phyloP scores from a whole-genome alignment of 2,797 vertebrate genomes.

The Rachycentron canadum region DNA sequence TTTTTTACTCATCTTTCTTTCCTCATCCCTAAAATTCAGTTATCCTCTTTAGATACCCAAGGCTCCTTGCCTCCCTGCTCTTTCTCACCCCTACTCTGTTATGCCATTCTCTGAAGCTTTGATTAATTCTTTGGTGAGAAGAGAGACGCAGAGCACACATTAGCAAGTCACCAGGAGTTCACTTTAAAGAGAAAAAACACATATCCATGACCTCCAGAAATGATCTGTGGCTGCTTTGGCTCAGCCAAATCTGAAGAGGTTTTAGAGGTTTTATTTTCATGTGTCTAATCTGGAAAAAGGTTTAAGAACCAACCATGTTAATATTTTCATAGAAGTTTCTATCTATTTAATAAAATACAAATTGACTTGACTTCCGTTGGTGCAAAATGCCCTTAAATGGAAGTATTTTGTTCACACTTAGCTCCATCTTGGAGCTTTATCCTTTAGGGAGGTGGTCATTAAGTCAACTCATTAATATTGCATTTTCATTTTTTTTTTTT shows the following conservation, averaged over 20 bases:
- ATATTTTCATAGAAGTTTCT: neutral
- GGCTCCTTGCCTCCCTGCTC: slow-evolving; percentile 1
- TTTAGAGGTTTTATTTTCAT: slow-evolving; percentile 10
- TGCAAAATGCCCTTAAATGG: slow-evolving; percentile 6
- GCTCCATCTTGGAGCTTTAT: neutral
- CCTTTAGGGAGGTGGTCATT: neutral
- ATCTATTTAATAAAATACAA: no score
- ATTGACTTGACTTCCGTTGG: no score
- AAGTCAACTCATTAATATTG: neutral
- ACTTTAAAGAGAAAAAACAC: slow-evolving; percentile 37
- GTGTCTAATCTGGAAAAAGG: slow-evolving; percentile 14
- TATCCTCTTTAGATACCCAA: slow-evolving; percentile 22
- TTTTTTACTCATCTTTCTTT: slow-evolving; percentile 4
- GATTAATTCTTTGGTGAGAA: slow-evolving; percentile 46
- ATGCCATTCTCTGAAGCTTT: slow-evolving; percentile 36
- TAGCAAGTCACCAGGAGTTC: slow-evolving; percentile 47
- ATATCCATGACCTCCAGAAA: slow-evolving; percentile 27
- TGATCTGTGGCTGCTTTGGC: slow-evolving; percentile 17
- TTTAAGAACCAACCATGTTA: neutral
- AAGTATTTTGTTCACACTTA: neutral
- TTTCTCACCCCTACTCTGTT: slow-evolving; percentile 24
- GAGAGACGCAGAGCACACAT: slow-evolving; percentile 39
- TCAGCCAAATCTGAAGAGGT: neutral
- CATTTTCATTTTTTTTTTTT: neutral
- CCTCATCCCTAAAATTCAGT: neutral